Evolutionary conservation across 1,140 invertebrate species (phyloP).

Genomic region (Venturia canescens): DNA sequence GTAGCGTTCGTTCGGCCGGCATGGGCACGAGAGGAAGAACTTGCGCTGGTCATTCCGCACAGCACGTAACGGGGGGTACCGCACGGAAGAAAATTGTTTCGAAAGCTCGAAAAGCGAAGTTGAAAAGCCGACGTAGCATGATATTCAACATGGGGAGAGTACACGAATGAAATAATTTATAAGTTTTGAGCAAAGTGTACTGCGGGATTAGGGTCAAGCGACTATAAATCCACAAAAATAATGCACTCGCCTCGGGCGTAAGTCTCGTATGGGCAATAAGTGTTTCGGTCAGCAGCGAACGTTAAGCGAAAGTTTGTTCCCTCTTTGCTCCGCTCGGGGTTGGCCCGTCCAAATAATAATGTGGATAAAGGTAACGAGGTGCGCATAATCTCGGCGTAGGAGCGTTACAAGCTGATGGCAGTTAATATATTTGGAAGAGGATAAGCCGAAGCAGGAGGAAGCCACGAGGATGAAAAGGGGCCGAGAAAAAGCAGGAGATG

Average conservation of each 20-base stretch:
- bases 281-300: neutral
- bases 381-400: constrained; percentile 47
- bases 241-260: neutral
- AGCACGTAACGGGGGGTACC: constrained; percentile 7
- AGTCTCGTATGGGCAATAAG: constrained; percentile 22
- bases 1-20: neutral
- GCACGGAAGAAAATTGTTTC: constrained; percentile 7
- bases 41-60: neutral
- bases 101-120: constrained; percentile 3
- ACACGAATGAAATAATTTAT: neutral
- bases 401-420: constrained; percentile 4
- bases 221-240: constrained; percentile 37
- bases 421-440: neutral
- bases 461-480: neutral
- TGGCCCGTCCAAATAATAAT: constrained; percentile 37
- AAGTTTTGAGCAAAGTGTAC: neutral
- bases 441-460: neutral
- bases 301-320: neutral
- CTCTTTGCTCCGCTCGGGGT: neutral
- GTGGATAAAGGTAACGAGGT: constrained; percentile 51
- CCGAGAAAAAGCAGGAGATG: neutral
- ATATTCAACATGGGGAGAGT: constrained; percentile 3
- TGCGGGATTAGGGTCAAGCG: constrained; percentile 36
- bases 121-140: neutral
- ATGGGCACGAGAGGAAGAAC: neutral